Percentiles rank a stretch among this genome's conserved stretches.
Conservation (phyloP, 2,797 vertebrate species). For the Synanceia verrucosa region DNA sequence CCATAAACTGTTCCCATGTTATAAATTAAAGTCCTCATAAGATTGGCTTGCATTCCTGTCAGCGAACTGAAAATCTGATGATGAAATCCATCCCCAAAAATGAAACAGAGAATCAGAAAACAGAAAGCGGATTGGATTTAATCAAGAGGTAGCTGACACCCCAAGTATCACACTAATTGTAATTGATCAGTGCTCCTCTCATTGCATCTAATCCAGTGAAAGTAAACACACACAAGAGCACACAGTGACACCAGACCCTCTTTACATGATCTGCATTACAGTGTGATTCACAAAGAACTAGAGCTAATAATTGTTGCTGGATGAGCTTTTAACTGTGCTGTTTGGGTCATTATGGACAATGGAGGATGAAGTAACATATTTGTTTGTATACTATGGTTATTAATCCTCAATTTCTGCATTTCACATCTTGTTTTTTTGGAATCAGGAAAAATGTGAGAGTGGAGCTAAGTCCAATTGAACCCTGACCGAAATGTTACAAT, state of each 20-base stretch:
- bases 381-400: background rate
- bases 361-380: background rate
- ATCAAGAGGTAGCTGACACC: background rate
- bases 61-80: background rate
- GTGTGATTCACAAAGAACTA: background rate
- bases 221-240: background rate
- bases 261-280: background rate
- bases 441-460: background rate
- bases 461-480: background rate
- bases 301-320: background rate
- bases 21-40: background rate
- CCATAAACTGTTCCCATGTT: background rate
- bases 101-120: background rate
- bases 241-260: background rate
- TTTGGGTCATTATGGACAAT: background rate
- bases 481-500: background rate
- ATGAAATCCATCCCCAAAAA: background rate
- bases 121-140: background rate
- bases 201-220: conserved; percentile 3
- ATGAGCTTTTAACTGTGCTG: background rate
- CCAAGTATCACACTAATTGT: conserved; percentile 10
- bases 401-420: background rate
- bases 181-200: conserved; percentile 69
- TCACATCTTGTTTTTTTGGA: background rate
- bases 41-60: background rate